A percentile compares a stretch with the other conserved stretches of the same genome.
Evolutionary conservation across 2,797 vertebrate genomes (phyloP).

Genomic region (Parauchenoglanis ngamensis): DNA sequence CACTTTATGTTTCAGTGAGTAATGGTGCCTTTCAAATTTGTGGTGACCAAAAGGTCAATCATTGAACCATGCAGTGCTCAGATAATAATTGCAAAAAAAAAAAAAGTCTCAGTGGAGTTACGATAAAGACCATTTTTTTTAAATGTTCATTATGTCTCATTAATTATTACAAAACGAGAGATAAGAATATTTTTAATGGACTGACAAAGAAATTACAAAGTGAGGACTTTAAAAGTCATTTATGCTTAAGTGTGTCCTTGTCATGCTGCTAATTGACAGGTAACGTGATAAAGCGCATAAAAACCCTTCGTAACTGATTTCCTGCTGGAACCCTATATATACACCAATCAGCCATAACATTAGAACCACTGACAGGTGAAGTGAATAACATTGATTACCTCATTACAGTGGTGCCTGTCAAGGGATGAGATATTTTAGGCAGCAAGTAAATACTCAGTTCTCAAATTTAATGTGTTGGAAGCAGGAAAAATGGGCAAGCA

Average conservation of each 20-base stretch:
- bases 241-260: conserved; percentile 48
- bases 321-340: background rate
- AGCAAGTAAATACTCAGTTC: too few relatives aligned
- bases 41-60: conserved; percentile 33
- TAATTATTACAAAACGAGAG: conserved; percentile 48
- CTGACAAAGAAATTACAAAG: conserved; percentile 26
- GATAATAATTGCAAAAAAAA: background rate
- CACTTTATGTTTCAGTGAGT: conserved; percentile 40
- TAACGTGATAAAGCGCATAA: background rate
- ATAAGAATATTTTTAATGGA: conserved; percentile 52
- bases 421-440: too few relatives aligned
- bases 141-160: conserved; percentile 46
- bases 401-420: too few relatives aligned
- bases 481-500: too few relatives aligned
- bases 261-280: conserved; percentile 37
- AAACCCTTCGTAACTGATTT: background rate
- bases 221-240: conserved; percentile 47
- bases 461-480: too few relatives aligned
- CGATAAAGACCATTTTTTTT: conserved; percentile 52
- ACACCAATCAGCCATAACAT: too few relatives aligned
- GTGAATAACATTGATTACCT: too few relatives aligned
- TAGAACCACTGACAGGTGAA: too few relatives aligned
- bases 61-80: background rate
- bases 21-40: conserved; percentile 18
- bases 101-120: conserved; percentile 10